Base-by-base conservation (phyloP, 2,888 invertebrate genomes). In the Frankliniella intonsa region DNA sequence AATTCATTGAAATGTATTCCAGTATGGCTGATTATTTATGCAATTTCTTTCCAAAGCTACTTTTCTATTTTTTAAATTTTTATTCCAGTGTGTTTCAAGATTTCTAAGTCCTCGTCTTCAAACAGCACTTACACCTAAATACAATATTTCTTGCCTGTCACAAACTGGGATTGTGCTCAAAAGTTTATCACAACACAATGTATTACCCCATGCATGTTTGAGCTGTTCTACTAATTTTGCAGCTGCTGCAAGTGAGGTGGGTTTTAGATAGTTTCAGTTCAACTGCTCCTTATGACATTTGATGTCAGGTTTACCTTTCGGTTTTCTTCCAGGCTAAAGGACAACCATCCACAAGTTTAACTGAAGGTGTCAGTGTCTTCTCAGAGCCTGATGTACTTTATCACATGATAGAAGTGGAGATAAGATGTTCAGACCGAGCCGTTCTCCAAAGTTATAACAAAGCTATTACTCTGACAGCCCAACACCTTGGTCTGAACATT, bases 371-470 rank as follows among this genome's bases (percentile, higher is more conserved):
- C 8, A 10, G 9, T 22, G 25, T 5, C 5, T 14, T 12, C 19
- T 14, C 55, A 14, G 91, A 92, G 87, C 87, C 90, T 11, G 96
- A 96, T 86, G 95, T 94, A 87, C 89, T 98, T 69, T 97, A 92
- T 86, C 94, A 94, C 88, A 91, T 91, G 85, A 89, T 98, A 12
- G 94, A 95, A 87, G 87, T 98, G 83, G 97, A 98, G 89, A 90
- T 97, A 85, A 91, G 94, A 86, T 95, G 96, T 22, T 93, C 97
- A 86, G 98, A 98, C 87, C 92, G 92, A 2, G 94, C 94, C 0
- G 97, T 98, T 0, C 88, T 98, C 38, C 92, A 93, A 84, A 98
- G 97, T 89, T 99, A 97, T 87, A 92, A 93, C 19, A 92, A 92
- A 90, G 98, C 97, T 89, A 92, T 95, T 49, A 90, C 91, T 9